Percentiles rank a stretch among this genome's conserved stretches.
Conservation (phyloP, 1,140 invertebrate species). For the Tetramorium alpestre region DNA sequence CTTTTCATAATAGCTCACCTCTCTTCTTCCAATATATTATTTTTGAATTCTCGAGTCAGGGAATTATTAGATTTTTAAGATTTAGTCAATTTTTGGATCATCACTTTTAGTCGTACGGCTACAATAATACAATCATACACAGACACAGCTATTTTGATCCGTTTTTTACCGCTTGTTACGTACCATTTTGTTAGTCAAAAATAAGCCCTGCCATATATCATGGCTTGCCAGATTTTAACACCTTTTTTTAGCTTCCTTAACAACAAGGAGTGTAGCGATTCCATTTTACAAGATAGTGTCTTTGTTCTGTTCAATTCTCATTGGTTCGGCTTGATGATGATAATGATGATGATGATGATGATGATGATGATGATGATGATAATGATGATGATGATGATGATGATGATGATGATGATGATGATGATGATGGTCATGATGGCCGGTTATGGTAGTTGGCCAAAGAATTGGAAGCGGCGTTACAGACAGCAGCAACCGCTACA, state of each 20-base stretch:
- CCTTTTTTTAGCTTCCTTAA: constrained; percentile 64
- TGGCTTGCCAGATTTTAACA: constrained; percentile 64
- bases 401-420: background rate
- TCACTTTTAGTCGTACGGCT: constrained; percentile 54
- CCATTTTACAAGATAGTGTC: constrained; percentile 80
- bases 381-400: background rate
- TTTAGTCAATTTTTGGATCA: background rate
- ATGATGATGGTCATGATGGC: constrained; percentile 29
- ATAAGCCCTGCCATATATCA: constrained; percentile 51
- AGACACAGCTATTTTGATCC: constrained; percentile 22
- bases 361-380: background rate
- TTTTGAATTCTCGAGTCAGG: background rate
- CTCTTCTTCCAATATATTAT: background rate
- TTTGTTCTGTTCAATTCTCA: constrained; percentile 84
- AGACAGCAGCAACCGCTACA: constrained; percentile 89
- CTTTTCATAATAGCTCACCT: background rate
- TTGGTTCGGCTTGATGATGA: constrained; percentile 83
- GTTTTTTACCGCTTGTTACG: constrained; percentile 42
- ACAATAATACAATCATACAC: constrained; percentile 18
- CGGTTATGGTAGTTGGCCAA: constrained; percentile 84
- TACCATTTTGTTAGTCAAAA: constrained; percentile 51
- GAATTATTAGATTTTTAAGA: background rate
- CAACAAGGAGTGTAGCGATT: constrained; percentile 65
- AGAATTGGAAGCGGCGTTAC: constrained; percentile 89
- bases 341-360: constrained; percentile 11